Percentiles rank a stretch among this genome's conserved stretches.
phyloP scores from a whole-genome alignment of 2,888 invertebrate species.

The Matsumyia berberina region DNA sequence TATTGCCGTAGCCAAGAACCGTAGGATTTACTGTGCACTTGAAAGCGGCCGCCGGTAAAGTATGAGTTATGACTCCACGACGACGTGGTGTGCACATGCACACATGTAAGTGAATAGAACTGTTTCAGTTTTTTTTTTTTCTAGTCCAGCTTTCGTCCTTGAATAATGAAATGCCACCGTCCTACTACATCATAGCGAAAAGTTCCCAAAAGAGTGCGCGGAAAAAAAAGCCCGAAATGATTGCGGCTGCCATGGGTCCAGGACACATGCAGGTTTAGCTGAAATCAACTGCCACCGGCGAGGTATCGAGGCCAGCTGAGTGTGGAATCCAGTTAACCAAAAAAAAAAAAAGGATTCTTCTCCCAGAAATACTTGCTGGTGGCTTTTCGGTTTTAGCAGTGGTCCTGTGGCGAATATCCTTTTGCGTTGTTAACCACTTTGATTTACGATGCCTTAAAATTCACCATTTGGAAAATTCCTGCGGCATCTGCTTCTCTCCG shows the following conservation, averaged over 20 bases:
- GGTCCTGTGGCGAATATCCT: slow-evolving; percentile 64
- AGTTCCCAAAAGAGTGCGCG: not conserved
- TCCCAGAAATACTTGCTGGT: slow-evolving; percentile 20
- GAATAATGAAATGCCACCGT: slow-evolving; percentile 17
- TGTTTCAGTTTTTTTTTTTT: slow-evolving; percentile 9
- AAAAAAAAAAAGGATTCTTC: not conserved
- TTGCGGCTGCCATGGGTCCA: slow-evolving; percentile 17
- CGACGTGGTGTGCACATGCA: slow-evolving; percentile 3
- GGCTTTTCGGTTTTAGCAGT: slow-evolving; percentile 23
- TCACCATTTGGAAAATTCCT: slow-evolving; percentile 73
- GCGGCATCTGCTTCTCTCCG: slow-evolving; percentile 63
- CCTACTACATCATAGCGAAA: slow-evolving; percentile 27
- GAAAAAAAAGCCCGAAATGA: slow-evolving; percentile 8
- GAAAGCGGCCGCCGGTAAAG: not conserved
- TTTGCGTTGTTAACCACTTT: slow-evolving; percentile 69
- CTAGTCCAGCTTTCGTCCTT: not conserved
- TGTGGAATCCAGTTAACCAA: not conserved
- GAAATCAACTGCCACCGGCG: slow-evolving; percentile 1
- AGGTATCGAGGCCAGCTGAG: not conserved
- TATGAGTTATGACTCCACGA: slow-evolving; percentile 45
- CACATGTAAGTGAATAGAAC: slow-evolving; percentile 38
- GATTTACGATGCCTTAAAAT: slow-evolving; percentile 73
- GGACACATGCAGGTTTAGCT: slow-evolving; percentile 32
- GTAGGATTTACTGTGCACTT: slow-evolving; percentile 12
- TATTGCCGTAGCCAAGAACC: not conserved